Evolutionary conservation across 2,797 vertebrate genomes (phyloP).

Genomic region (Hyperoplus lanceolatus): DNA sequence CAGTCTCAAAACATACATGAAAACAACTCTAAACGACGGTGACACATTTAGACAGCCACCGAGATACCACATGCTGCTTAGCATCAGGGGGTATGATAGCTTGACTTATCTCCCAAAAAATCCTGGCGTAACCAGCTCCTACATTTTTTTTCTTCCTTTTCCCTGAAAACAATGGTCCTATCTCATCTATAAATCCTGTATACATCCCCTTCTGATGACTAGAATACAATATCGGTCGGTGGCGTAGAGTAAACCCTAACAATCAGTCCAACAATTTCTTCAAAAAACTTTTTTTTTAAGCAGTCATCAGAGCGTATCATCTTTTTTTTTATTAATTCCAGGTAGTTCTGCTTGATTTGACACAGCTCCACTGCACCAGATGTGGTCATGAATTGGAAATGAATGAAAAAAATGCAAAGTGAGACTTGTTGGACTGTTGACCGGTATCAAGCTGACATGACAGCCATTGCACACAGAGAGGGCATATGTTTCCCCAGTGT

Average conservation of each 20-base stretch:
- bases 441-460: constrained; percentile 74
- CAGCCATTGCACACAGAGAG: constrained; percentile 64
- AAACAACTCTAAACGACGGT: constrained; percentile 48
- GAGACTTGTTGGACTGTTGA: constrained; percentile 70
- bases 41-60: constrained; percentile 52
- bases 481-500: constrained; percentile 74
- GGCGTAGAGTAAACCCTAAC: background rate
- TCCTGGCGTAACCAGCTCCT: constrained; percentile 20
- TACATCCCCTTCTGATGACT: background rate
- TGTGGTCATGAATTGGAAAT: constrained; percentile 71
- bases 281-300: constrained; percentile 45
- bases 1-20: constrained; percentile 38
- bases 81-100: constrained; percentile 33
- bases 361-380: constrained; percentile 46
- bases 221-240: constrained; percentile 2
- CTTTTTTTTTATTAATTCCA: constrained; percentile 48
- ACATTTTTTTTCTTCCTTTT: constrained; percentile 21
- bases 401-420: constrained; percentile 60
- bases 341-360: constrained; percentile 62
- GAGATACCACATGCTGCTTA: constrained; percentile 44
- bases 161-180: constrained; percentile 25
- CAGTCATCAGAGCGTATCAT: constrained; percentile 47
- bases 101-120: constrained; percentile 50
- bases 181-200: constrained; percentile 9
- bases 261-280: constrained; percentile 32